These are phyloP conservation scores for Cranoglanis bouderius DNA, from an alignment of 2,113 vertebrate species.

Conservation along the genomic window DNA sequence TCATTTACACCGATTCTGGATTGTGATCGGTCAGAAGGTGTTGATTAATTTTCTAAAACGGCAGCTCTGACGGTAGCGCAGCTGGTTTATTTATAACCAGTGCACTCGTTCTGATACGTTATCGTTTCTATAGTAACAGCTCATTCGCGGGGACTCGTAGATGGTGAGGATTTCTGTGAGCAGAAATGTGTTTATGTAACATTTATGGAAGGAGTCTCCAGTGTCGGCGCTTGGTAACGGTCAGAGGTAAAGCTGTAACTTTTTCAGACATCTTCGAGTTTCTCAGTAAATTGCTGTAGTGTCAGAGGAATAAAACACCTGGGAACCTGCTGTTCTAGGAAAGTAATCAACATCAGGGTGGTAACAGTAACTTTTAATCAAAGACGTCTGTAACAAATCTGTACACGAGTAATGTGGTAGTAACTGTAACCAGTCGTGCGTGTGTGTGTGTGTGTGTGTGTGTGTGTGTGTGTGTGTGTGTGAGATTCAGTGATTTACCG, in stretches of 20 bases:
- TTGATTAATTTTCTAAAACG: neutral
- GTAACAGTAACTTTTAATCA: neutral
- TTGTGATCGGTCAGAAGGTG: neutral
- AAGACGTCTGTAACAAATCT: neutral
- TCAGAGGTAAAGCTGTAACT: too few relatives aligned
- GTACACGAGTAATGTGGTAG: neutral
- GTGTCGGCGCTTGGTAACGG: neutral
- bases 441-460: too few relatives aligned
- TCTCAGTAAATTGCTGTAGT: neutral
- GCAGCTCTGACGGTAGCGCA: neutral
- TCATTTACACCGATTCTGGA: neutral
- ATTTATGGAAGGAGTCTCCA: neutral
- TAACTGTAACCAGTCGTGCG: neutral
- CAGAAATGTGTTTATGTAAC: neutral
- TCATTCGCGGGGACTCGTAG: neutral
- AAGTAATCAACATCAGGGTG: neutral
- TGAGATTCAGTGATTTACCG: neutral
- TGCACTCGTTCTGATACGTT: neutral
- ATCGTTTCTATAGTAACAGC: neutral
- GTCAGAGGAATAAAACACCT: neutral
- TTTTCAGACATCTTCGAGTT: neutral
- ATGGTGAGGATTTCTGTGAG: neutral
- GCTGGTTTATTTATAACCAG: neutral
- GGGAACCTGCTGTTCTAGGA: neutral
- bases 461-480: too few relatives aligned